Evolutionary conservation across 2,113 vertebrate species (phyloP), one percentile per base, ranked within the genome.

Genomic region (Castor canadensis): DNA sequence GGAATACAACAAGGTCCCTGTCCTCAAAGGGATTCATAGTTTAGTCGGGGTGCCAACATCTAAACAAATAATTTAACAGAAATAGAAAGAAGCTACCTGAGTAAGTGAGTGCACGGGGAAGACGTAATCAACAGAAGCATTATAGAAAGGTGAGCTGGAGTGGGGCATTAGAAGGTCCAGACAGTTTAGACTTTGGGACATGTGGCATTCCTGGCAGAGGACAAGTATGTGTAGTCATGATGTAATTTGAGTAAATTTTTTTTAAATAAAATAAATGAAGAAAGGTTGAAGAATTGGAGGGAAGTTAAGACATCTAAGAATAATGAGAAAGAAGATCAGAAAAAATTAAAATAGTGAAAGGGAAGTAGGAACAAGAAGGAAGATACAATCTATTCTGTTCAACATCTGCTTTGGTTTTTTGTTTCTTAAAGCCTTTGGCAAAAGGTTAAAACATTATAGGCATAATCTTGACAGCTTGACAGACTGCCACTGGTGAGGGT

Each of bases 351-450:
- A 88, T 60, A 81, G 30, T 35, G 38, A 86, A 38, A 79, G n/a
- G 1, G 2, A 20, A n/a, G 38, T 81, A 52, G 30, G 60, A 56
- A n/a, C 43, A 95, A 47, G 13, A 40, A 85, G 47, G 81, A 16
- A 1, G 0, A 35, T 87, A 30, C 0, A 81, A 86, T 54, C 95
- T 95, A 35, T 93, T 6, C 7, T 54, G 69, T 89, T 97, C 88
- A 93, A 96, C 47, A 69, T 95, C 76, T 94, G 45, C 89, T 97
- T 96, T 96, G 96, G 69, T 47, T 97, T 49, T 98, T 92, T 72
- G 2, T 66, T 64, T 92, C 96, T 75, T 81, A 81, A 84, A 93
- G 11, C 49, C 77, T 82, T 96, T 13, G 5, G 10, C 91, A 43
- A 64, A 96, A 80, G 86, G 91, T 95, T 94, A 94, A 62, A 95